Conservation (phyloP, 2,888 invertebrate genomes). For the Folsomia manolachei region DNA sequence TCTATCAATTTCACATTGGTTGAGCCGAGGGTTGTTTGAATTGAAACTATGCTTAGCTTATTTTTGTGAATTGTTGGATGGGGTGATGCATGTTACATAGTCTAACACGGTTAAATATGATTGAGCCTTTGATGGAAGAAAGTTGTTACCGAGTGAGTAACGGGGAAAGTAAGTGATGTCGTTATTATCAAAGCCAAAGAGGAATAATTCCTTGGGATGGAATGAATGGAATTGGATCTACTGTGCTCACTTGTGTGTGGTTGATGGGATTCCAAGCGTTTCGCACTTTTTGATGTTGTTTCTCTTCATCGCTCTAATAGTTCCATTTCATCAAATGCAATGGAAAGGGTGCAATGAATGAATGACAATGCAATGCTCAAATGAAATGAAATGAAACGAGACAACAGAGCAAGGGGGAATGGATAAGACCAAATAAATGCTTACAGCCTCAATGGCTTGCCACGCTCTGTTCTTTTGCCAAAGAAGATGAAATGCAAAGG, state of each 20-base stretch:
- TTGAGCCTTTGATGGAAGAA: neutral
- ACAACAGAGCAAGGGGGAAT: neutral
- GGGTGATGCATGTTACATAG: too few relatives aligned
- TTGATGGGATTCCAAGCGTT: conserved; percentile 6
- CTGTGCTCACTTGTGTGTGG: neutral
- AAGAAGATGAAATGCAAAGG: neutral
- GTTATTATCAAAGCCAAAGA: neutral
- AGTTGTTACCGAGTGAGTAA: neutral
- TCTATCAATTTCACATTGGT: too few relatives aligned
- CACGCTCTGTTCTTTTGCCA: neutral
- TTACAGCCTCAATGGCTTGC: neutral
- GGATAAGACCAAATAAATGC: neutral
- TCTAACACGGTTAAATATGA: neutral
- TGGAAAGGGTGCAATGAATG: neutral
- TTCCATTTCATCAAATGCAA: too few relatives aligned
- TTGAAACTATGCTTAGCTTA: too few relatives aligned
- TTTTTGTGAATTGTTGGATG: too few relatives aligned
- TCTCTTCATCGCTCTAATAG: neutral
- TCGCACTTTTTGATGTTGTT: conserved; percentile 7
- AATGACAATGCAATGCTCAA: neutral
- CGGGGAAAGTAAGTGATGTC: neutral
- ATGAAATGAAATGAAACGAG: neutral
- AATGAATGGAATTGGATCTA: neutral
- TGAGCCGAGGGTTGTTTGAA: too few relatives aligned
- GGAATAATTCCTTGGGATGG: neutral